Conservation (phyloP, 2,888 invertebrate genomes). For the Caenorhabditis sp. region DNA sequence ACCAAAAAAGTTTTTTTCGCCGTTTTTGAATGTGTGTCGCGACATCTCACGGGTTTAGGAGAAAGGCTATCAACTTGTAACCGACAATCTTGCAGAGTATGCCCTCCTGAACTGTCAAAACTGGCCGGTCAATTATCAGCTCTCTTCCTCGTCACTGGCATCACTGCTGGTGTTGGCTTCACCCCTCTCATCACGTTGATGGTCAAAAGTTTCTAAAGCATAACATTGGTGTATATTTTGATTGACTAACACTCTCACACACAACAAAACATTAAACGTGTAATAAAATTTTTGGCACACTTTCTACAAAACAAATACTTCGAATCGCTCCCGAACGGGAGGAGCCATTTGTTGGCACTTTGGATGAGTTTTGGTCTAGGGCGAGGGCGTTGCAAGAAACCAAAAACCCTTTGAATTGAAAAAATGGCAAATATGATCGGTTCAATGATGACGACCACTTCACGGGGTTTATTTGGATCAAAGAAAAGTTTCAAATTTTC, state of each 20-base stretch:
- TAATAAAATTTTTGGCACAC: background rate
- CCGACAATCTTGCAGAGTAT: constrained; percentile 47
- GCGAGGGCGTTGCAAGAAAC: background rate
- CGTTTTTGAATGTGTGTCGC: background rate
- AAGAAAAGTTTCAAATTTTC: no score
- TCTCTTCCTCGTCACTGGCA: constrained; percentile 38
- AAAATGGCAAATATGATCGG: background rate
- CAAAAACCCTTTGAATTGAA: background rate
- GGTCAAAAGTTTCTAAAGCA: constrained; percentile 27
- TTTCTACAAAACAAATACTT: background rate
- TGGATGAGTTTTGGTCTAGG: background rate
- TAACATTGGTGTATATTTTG: background rate
- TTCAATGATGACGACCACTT: background rate
- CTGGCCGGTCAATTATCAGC: constrained; percentile 47
- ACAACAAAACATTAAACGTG: background rate
- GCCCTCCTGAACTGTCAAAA: constrained; percentile 42
- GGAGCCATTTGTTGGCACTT: background rate
- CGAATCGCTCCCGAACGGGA: background rate
- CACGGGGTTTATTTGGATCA: background rate
- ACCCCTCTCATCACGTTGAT: constrained; percentile 42
- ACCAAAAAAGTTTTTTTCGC: background rate
- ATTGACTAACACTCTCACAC: background rate
- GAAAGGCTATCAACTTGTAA: no score
- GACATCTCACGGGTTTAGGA: background rate
- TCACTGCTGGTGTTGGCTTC: constrained; percentile 47